Evolutionary conservation across 2,888 invertebrate species (phyloP).

Genomic region (Emesis furor): DNA sequence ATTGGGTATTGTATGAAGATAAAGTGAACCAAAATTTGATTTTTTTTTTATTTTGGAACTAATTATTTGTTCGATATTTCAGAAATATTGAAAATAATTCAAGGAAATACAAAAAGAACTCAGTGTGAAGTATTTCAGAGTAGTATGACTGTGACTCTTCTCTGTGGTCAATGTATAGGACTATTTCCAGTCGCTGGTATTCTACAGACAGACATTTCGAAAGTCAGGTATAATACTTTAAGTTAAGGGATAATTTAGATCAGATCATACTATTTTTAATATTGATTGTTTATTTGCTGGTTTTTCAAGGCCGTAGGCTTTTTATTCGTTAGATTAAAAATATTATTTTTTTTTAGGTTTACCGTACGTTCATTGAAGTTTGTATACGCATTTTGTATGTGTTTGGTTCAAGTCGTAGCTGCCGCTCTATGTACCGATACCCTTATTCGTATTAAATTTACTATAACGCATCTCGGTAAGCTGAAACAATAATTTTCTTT

Average conservation of each 20-base stretch:
- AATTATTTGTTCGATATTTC: background rate
- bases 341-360: conserved; percentile 2
- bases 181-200: background rate
- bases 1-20: too few species aligned
- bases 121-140: background rate
- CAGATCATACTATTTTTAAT: too few species aligned
- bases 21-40: too few species aligned
- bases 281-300: too few species aligned
- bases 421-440: conserved; percentile 70
- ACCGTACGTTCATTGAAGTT: background rate
- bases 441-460: conserved; percentile 60
- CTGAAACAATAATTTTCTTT: too few species aligned
- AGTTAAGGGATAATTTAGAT: too few species aligned
- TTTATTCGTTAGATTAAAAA: too few species aligned
- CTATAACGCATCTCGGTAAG: conserved; percentile 76
- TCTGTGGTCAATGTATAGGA: background rate
- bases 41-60: too few species aligned
- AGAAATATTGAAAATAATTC: background rate
- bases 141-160: background rate
- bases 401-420: conserved; percentile 68
- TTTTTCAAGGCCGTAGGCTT: too few species aligned
- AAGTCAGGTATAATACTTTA: background rate
- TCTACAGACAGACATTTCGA: background rate
- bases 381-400: conserved; percentile 48
- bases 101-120: background rate